Evolutionary conservation across 2,113 vertebrate genomes (phyloP).

Genomic region (Bostrychus sinensis): DNA sequence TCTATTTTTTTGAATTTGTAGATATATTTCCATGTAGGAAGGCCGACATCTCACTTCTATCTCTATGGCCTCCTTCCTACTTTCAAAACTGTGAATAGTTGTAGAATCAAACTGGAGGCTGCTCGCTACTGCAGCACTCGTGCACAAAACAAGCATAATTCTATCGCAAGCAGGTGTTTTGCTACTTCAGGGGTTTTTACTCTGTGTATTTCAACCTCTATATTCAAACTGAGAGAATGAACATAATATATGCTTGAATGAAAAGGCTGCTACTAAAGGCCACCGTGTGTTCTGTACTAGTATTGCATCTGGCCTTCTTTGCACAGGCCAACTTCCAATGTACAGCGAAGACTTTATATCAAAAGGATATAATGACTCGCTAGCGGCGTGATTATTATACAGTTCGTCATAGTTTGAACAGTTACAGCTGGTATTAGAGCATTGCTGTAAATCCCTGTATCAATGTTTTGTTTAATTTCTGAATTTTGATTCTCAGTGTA

Average conservation of each 20-base stretch:
- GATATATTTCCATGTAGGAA: slow-evolving; percentile 1
- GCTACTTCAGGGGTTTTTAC: slow-evolving; percentile 56
- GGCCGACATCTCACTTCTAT: slow-evolving; percentile 33
- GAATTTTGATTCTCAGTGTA: background rate
- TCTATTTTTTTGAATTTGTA: slow-evolving; percentile 23
- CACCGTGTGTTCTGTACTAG: slow-evolving; percentile 22
- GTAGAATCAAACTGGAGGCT: slow-evolving; percentile 22
- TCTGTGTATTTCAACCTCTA: slow-evolving; percentile 29
- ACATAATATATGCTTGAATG: slow-evolving; percentile 5
- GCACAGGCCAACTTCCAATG: slow-evolving; percentile 26
- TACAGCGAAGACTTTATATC: slow-evolving; percentile 18
- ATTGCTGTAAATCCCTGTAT: slow-evolving; percentile 18
- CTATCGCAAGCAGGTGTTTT: slow-evolving; percentile 15
- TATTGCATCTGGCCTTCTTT: slow-evolving; percentile 46
- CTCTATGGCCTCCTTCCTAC: slow-evolving; percentile 41
- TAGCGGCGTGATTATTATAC: background rate
- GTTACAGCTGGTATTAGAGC: slow-evolving; percentile 10
- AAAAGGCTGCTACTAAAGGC: slow-evolving; percentile 13
- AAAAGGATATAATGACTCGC: background rate
- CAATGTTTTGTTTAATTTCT: slow-evolving; percentile 9
- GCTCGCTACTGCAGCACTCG: slow-evolving; percentile 4
- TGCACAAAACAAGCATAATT: slow-evolving; percentile 34
- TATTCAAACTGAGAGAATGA: slow-evolving; percentile 15
- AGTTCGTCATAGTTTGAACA: background rate
- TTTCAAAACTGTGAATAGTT: slow-evolving; percentile 71